A percentile compares a stretch with the other conserved stretches of the same genome.
These are phyloP conservation scores for Paedocypris sp. DNA, from an alignment of 2,113 vertebrate species.

Conservation along the genomic window DNA sequence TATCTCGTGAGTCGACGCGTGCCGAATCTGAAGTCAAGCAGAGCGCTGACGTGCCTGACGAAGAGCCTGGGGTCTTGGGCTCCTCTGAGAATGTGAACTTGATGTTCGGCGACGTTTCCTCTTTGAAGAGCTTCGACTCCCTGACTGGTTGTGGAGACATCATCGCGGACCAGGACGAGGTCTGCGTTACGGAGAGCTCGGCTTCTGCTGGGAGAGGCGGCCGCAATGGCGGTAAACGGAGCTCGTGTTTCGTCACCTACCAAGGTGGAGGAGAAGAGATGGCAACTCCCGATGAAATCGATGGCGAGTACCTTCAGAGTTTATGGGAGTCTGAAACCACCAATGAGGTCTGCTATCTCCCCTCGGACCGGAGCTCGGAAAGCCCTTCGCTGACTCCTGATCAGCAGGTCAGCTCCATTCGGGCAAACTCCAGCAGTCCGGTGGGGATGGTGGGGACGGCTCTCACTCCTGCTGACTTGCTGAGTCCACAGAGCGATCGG, in stretches of 20 bases:
- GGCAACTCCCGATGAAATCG: slow-evolving; percentile 81
- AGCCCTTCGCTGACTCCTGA: slow-evolving; percentile 31
- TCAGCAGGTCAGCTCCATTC: slow-evolving; percentile 46
- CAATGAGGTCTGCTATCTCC: slow-evolving; percentile 56
- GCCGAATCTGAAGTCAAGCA: slow-evolving; percentile 44
- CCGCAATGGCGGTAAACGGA: slow-evolving; percentile 71
- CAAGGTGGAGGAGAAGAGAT: slow-evolving; percentile 96
- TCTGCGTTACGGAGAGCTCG: slow-evolving; percentile 77
- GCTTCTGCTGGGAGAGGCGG: slow-evolving; percentile 76
- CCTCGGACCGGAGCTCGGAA: slow-evolving; percentile 36
- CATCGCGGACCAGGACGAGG: slow-evolving; percentile 89
- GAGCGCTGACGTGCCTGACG: slow-evolving; percentile 46
- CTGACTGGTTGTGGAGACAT: slow-evolving; percentile 93
- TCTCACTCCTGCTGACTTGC: slow-evolving; percentile 51
- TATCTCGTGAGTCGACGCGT: slow-evolving; percentile 30
- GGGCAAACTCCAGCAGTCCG: slow-evolving; percentile 47
- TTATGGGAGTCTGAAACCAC: slow-evolving; percentile 59
- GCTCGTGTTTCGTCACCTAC: slow-evolving; percentile 88
- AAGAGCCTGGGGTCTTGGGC: slow-evolving; percentile 40
- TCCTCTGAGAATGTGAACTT: slow-evolving; percentile 75
- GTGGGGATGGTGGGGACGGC: slow-evolving; percentile 44
- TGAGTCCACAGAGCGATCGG: slow-evolving; percentile 89
- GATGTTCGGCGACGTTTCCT: slow-evolving; percentile 81
- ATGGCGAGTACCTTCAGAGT: slow-evolving; percentile 69
- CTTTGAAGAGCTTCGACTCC: slow-evolving; percentile 94